These are phyloP conservation scores for Enteromius unitaeniatus DNA, from an alignment of 2,797 vertebrate species.

Conservation along the genomic window DNA sequence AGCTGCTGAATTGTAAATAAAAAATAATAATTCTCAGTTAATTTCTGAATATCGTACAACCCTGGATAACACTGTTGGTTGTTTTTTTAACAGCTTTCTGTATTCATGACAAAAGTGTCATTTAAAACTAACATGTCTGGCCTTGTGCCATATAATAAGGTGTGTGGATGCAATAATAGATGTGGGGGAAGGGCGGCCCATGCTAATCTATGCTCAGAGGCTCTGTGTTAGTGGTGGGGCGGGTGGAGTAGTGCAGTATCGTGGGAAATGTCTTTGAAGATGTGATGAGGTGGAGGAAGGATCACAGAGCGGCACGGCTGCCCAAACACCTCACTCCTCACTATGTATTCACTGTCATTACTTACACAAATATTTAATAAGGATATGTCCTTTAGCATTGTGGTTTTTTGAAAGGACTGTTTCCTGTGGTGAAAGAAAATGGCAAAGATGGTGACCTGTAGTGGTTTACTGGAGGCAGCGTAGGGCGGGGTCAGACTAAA, in stretches of 20 bases:
- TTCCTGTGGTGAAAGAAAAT: not conserved
- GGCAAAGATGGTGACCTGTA: not conserved
- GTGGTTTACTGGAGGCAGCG: not conserved
- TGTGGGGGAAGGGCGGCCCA: slow-evolving; percentile 29
- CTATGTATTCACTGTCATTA: slow-evolving; percentile 70
- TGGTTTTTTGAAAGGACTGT: not conserved
- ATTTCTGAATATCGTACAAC: not conserved
- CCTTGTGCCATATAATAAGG: slow-evolving; percentile 18
- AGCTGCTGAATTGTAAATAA: not conserved
- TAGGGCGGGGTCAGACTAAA: slow-evolving; percentile 13
- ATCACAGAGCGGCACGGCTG: slow-evolving; percentile 59
- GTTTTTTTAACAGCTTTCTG: not conserved
- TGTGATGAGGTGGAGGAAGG: slow-evolving; percentile 47
- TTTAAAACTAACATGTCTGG: slow-evolving; percentile 1
- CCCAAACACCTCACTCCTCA: slow-evolving; percentile 62
- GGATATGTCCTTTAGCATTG: slow-evolving; percentile 5
- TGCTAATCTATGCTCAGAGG: slow-evolving; percentile 34
- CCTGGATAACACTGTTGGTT: not conserved
- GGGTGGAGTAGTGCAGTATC: slow-evolving; percentile 26
- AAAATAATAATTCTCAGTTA: not conserved
- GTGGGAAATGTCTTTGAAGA: slow-evolving; percentile 55
- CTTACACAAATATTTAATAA: slow-evolving; percentile 69
- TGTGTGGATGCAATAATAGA: slow-evolving; percentile 14
- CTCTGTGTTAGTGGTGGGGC: slow-evolving; percentile 6
- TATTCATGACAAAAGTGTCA: not conserved